A percentile compares a stretch with the other conserved stretches of the same genome.
phyloP scores from a whole-genome alignment of 2,888 invertebrate genomes.

The Crocallis elinguaria region DNA sequence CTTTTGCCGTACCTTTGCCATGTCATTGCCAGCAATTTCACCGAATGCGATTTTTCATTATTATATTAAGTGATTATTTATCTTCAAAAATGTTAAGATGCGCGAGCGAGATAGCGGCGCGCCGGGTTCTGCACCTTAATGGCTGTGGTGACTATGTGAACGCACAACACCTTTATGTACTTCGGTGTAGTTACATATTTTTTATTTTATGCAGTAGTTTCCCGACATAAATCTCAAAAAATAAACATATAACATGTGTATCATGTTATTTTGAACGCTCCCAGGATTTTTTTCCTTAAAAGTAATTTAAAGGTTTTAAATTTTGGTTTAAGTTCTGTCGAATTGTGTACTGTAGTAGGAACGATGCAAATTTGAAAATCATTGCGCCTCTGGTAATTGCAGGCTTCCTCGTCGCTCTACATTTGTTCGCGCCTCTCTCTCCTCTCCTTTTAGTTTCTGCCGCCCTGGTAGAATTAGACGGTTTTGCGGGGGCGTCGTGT shows the following conservation, averaged over 20 bases:
- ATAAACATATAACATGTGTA: no score
- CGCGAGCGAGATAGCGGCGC: no score
- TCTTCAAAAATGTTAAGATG: no score
- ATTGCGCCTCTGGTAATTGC: slow-evolving; percentile 63
- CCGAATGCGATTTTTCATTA: no score
- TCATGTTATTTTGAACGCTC: no score
- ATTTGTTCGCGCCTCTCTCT: slow-evolving; percentile 50
- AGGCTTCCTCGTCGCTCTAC: slow-evolving; percentile 52
- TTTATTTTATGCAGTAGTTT: not conserved
- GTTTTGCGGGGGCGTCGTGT: slow-evolving; percentile 55
- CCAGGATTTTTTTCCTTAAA: no score
- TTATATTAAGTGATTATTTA: no score
- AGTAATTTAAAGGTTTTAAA: not conserved
- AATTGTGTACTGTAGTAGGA: slow-evolving; percentile 13
- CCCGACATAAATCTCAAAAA: no score
- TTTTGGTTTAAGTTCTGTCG: not conserved
- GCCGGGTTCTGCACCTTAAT: no score
- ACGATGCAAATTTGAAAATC: slow-evolving; percentile 69
- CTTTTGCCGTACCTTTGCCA: no score
- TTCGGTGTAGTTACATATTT: not conserved
- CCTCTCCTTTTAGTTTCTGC: slow-evolving; percentile 55
- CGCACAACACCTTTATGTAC: no score
- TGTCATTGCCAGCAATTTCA: no score
- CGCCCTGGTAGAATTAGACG: slow-evolving; percentile 58
- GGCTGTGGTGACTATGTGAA: not conserved